Base-by-base conservation (phyloP, 2,888 invertebrate species). In the Eupithecia dodoneata region DNA sequence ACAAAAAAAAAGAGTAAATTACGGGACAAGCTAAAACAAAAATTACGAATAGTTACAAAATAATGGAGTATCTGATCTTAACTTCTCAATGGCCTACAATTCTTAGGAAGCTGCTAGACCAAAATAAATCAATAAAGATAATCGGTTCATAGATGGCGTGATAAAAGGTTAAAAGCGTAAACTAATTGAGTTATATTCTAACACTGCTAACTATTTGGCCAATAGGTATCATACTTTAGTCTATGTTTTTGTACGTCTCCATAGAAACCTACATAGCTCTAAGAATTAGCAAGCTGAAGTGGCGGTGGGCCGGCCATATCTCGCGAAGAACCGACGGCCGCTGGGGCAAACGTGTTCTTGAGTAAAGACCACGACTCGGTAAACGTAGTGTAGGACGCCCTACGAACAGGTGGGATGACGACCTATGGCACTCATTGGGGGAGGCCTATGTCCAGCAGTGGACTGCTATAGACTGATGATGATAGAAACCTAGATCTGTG, bases 21-120 rank as follows among this genome's bases (percentile, higher is more conserved):
- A 1, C 45, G 30, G 30, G 30, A 30, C 30, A 30, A 30, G 30
- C 30, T 47, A 47, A 47, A 47, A 15, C 52, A 52, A 15, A 52
- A 52, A 52, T 52, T 52, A 52, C 13, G 13, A 52, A 18, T 2
- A 18, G 18, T 59, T 18, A 9, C 7, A 7, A 10, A 0, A 59
- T 10, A 10, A 18, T 30, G 63, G 18, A 4, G 12, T 12, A 63
- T 30, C 63, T 63, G 7, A 30, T 12, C 18, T 63, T 18, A 63
- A 18, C 63, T 63, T 30, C 49, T 71, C 65, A 74, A 77, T 67
- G 78, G 63, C 55, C 75, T 66, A 52, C 15, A 72, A 75, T 74
- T 76, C 69, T 73, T 76, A 76, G 81, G 81, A 78, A 81, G 78
- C 81, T 79, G 76, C 78, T 79, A 78, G 76, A 79, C 78, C 71